Percentiles rank a stretch among this genome's conserved stretches.
These are phyloP conservation scores for Misgurnus mizolepis DNA, from an alignment of 2,113 vertebrate genomes.

Conservation along the genomic window DNA sequence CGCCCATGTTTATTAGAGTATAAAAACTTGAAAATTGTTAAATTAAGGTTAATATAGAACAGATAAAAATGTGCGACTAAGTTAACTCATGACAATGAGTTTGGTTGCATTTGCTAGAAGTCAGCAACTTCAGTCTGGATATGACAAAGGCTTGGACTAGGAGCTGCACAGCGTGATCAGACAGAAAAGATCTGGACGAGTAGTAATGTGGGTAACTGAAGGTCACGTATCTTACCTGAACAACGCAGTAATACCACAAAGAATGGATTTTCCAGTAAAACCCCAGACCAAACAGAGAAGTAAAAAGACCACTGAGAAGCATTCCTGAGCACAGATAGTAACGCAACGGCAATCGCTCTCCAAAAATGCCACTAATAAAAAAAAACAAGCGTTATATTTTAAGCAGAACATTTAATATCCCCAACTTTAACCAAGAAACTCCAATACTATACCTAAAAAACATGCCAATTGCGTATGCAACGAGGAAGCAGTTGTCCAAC, in stretches of 20 bases:
- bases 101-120: too few species aligned
- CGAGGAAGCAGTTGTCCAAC: constrained; percentile 92
- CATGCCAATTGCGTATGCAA: constrained; percentile 96
- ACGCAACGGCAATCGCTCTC: constrained; percentile 92
- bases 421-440: background rate
- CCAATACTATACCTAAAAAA: constrained; percentile 84
- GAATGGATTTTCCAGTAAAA: constrained; percentile 92
- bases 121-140: too few species aligned
- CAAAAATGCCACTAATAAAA: constrained; percentile 85
- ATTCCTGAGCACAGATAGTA: constrained; percentile 91
- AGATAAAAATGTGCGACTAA: too few species aligned
- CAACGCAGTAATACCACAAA: constrained; percentile 86
- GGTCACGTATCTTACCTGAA: constrained; percentile 80
- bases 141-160: too few species aligned
- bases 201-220: too few species aligned
- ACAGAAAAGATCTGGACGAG: too few species aligned
- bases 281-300: constrained; percentile 85
- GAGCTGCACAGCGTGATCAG: too few species aligned
- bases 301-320: constrained; percentile 90
- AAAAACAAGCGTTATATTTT: background rate
- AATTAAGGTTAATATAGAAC: too few species aligned
- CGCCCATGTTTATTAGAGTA: too few species aligned
- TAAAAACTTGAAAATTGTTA: too few species aligned
- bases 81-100: too few species aligned
- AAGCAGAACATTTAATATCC: background rate